phyloP scores from a whole-genome alignment of 2,797 vertebrate genomes.

The Varecia variegata region DNA sequence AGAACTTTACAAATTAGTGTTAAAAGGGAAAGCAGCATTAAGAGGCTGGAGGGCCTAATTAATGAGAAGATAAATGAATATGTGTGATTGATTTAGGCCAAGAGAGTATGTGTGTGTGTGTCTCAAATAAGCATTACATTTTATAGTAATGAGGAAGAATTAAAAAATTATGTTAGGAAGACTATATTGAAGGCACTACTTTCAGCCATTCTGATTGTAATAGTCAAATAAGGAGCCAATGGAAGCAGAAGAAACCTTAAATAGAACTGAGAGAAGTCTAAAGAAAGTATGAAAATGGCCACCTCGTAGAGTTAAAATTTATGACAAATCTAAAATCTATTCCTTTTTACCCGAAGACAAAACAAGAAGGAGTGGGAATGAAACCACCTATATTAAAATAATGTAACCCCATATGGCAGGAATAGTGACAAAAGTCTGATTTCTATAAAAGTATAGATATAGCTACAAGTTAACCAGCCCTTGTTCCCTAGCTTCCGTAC shows the following conservation, averaged over 20 bases:
- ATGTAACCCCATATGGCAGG: neutral
- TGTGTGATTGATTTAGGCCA: neutral
- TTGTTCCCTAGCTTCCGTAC: neutral
- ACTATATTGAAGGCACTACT: neutral
- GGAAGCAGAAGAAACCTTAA: neutral
- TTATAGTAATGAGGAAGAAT: constrained; percentile 24
- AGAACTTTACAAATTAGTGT: neutral
- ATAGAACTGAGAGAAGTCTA: neutral
- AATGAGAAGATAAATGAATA: constrained; percentile 12
- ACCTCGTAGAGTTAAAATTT: neutral
- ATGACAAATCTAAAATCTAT: neutral
- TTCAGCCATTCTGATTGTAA: neutral
- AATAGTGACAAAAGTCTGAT: neutral
- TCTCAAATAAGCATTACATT: neutral
- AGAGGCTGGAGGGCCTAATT: neutral
- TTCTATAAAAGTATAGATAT: neutral
- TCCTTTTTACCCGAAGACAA: neutral
- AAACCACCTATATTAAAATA: neutral
- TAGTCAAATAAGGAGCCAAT: neutral
- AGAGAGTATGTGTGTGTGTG: too few relatives aligned
- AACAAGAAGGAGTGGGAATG: neutral
- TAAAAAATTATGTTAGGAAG: constrained; percentile 9
- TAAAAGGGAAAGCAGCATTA: constrained; percentile 27
- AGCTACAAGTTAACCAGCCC: neutral
- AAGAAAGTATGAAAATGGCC: neutral